Conservation (phyloP, 2,113 vertebrate genomes). For the Okapia johnstoni region DNA sequence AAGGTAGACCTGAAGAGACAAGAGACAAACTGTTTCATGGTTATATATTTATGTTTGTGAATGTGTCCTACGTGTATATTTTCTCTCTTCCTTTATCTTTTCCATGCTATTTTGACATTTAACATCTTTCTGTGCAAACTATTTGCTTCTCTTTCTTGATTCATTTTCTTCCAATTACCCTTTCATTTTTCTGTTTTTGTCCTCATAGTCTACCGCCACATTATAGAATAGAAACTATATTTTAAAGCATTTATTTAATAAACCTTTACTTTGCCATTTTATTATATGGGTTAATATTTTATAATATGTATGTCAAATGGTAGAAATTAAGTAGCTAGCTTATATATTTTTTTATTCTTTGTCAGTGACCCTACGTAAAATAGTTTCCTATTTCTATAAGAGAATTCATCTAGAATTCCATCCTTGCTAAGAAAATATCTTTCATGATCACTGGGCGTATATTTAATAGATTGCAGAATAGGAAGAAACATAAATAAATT, state of each 20-base stretch:
- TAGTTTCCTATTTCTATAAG: background rate
- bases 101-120: background rate
- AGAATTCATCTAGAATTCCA: background rate
- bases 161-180: background rate
- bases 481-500: background rate
- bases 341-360: background rate
- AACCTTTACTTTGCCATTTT: background rate
- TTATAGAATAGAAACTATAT: background rate
- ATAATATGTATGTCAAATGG: background rate
- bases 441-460: background rate
- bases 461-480: background rate
- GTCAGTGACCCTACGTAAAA: background rate
- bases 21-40: background rate
- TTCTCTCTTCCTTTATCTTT: background rate
- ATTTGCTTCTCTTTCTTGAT: background rate
- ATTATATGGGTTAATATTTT: background rate
- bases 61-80: background rate
- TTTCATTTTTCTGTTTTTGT: background rate
- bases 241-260: background rate
- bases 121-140: background rate
- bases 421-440: background rate
- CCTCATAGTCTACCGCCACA: background rate
- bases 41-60: background rate
- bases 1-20: background rate
- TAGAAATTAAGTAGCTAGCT: background rate